A percentile compares a stretch with the other conserved stretches of the same genome.
Conservation (phyloP, 2,797 vertebrate genomes). For the Enteromius radiatus region DNA sequence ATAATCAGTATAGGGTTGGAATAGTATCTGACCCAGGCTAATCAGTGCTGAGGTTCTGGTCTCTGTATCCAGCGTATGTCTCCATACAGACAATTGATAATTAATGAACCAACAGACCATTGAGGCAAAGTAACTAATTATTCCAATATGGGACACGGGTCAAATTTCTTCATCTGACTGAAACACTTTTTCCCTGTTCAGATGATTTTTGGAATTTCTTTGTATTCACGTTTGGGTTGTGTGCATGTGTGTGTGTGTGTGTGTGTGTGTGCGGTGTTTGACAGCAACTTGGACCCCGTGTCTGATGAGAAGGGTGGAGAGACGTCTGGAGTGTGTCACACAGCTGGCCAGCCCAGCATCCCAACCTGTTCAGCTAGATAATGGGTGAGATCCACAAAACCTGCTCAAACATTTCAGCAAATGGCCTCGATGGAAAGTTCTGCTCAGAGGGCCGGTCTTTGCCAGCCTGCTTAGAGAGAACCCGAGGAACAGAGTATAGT, state of each 20-base stretch:
- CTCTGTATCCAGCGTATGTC: slow-evolving; percentile 63
- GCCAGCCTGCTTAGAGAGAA: slow-evolving; percentile 56
- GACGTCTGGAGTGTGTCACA: slow-evolving; percentile 74
- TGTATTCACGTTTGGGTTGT: slow-evolving; percentile 61
- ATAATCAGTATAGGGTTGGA: slow-evolving; percentile 20
- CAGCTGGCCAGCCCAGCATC: slow-evolving; percentile 67
- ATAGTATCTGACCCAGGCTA: slow-evolving; percentile 38
- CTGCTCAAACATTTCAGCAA: slow-evolving; percentile 69
- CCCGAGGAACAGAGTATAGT: slow-evolving; percentile 37
- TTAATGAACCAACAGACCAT: slow-evolving; percentile 70
- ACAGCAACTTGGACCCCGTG: slow-evolving; percentile 67
- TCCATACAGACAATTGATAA: slow-evolving; percentile 63
- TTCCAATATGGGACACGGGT: slow-evolving; percentile 75
- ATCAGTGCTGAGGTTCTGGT: slow-evolving; percentile 46
- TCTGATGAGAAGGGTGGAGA: slow-evolving; percentile 64
- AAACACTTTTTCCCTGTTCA: slow-evolving; percentile 59
- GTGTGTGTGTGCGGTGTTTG: slow-evolving; percentile 21
- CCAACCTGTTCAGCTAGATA: slow-evolving; percentile 72
- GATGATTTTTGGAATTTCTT: slow-evolving; percentile 74
- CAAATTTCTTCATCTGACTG: slow-evolving; percentile 79
- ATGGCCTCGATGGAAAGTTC: slow-evolving; percentile 73
- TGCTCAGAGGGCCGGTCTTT: slow-evolving; percentile 64
- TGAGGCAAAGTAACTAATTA: slow-evolving; percentile 76
- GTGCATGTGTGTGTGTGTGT: not conserved
- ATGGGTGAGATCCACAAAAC: slow-evolving; percentile 60